Evolutionary conservation across 1,140 invertebrate species (phyloP), one percentile per base, ranked within the genome.

Genomic region (Leptestheria dahalacensis): DNA sequence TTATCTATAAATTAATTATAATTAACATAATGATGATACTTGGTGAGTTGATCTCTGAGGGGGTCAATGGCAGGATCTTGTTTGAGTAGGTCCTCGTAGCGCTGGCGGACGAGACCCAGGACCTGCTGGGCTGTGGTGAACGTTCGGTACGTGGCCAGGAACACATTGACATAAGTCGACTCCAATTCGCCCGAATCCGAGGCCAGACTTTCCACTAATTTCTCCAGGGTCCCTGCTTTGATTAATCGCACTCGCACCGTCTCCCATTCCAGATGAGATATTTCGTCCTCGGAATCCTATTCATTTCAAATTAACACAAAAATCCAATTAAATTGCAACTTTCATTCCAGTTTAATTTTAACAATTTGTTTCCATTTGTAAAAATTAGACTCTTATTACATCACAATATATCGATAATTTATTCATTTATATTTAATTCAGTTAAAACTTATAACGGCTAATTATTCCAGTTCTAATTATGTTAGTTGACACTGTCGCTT

Each of bases 191-290:
- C 92, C 67, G 93, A 88, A 67, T 94, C 89, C 50, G 88, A 91
- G 48, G 89, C 85, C 63, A 97, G 73, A 62, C 88, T 87, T 72
- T 96, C 93, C 20, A 98, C 89, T 57, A 99, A 75, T 66, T 85
- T 83, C 64, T 91, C 85, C 57, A 98, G 78, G 0, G 92, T 95
- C n/a, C 92, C 96, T 1, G 91, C 92, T 75, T 97, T 97, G 46
- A 99, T 82, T 63, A 96, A 89, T 49, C 91, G 81, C 20, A 97
- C 88, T 61, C 93, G 81, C 60, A 97, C 90, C n/a, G 94, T 97
- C 77, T 98, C 94, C 95, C 95, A 99, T 81, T 97, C 94, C 67
- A 99, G 73, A 74, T 95, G 91, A 24, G 91, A 93, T 64, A 93
- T 91, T 73, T 89, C 86, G 41, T 72, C 72, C 28, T 68, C 66